Conservation (phyloP, 2,113 vertebrate genomes). For the Cebidichthys violaceus region DNA sequence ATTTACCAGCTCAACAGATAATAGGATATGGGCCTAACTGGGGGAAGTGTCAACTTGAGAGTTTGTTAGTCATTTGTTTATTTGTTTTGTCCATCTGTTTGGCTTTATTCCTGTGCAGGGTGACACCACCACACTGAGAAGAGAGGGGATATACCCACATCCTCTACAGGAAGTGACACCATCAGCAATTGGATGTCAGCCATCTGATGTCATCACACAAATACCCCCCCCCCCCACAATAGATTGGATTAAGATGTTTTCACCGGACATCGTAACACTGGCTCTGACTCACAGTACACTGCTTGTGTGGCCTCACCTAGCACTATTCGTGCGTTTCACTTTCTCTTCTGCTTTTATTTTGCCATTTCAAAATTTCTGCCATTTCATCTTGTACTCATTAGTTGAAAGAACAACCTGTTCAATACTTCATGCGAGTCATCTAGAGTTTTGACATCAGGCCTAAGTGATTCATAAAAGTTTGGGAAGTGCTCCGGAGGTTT, state of each 20-base stretch:
- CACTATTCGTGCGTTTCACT: neutral
- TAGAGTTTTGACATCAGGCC: neutral
- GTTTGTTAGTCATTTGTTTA: slow-evolving; percentile 18
- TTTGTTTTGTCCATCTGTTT: slow-evolving; percentile 33
- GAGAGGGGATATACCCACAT: slow-evolving; percentile 21
- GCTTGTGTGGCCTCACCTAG: neutral
- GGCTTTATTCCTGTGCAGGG: neutral
- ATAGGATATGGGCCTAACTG: slow-evolving; percentile 30
- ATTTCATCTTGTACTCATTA: neutral
- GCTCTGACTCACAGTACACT: slow-evolving; percentile 16
- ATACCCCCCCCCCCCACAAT: slow-evolving; percentile 18
- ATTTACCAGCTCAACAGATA: slow-evolving; percentile 6
- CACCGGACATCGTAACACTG: neutral
- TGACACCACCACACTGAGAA: neutral
- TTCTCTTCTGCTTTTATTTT: slow-evolving; percentile 16
- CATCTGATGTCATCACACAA: slow-evolving; percentile 48
- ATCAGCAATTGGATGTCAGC: slow-evolving; percentile 28
- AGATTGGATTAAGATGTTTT: slow-evolving; percentile 39
- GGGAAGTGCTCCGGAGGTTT: neutral
- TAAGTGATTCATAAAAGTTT: slow-evolving; percentile 16
- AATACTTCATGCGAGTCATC: slow-evolving; percentile 37
- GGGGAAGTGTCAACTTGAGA: slow-evolving; percentile 26
- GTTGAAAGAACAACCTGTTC: neutral
- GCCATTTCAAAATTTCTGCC: neutral
- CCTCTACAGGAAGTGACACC: slow-evolving; percentile 51